phyloP scores from a whole-genome alignment of 2,888 invertebrate species.

The Microplitis manilae region DNA sequence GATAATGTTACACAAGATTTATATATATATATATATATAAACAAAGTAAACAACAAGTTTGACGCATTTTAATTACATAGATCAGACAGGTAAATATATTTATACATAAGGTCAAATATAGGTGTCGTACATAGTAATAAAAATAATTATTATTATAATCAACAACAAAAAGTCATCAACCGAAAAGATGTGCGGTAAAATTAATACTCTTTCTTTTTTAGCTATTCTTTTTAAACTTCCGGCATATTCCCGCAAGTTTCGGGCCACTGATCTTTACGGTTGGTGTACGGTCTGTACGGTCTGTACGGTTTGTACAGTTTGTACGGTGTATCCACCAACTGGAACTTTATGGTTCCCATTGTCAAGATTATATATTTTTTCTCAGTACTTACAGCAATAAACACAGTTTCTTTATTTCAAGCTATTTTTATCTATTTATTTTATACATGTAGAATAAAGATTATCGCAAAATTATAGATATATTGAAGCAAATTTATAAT shows the following conservation, averaged over 20 bases:
- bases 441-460: too few species aligned
- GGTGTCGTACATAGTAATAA: background rate
- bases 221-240: slow-evolving; percentile 27
- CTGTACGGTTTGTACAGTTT: too few species aligned
- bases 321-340: background rate
- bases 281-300: slow-evolving; percentile 26
- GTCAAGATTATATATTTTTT: slow-evolving; percentile 17
- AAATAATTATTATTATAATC: background rate
- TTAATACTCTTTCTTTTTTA: background rate
- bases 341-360: slow-evolving; percentile 25
- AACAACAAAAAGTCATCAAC: background rate
- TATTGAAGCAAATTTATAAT: too few species aligned
- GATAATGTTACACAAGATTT: too few species aligned
- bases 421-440: background rate
- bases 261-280: slow-evolving; percentile 62
- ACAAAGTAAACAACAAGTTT: too few species aligned
- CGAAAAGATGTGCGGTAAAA: background rate
- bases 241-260: slow-evolving; percentile 52
- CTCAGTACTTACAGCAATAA: background rate
- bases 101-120: background rate
- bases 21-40: too few species aligned
- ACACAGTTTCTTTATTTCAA: background rate
- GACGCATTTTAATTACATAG: too few species aligned
- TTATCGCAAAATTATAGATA: too few species aligned
- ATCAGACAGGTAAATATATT: background rate